Percentiles rank a stretch among this genome's conserved stretches.
phyloP scores from a whole-genome alignment of 2,797 vertebrate genomes.

The Danio choprae region DNA sequence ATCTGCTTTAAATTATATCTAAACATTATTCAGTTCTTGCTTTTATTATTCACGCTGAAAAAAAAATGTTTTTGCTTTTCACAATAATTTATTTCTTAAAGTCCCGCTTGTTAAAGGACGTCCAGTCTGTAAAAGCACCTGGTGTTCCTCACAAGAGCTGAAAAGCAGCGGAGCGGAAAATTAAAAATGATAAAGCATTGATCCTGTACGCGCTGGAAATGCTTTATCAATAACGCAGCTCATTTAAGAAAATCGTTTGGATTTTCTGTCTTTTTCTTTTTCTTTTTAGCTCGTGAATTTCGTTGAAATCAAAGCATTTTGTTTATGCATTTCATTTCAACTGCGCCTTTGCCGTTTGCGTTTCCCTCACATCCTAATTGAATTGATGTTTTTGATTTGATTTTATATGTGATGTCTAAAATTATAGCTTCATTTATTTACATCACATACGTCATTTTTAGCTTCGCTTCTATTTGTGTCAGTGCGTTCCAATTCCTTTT shows the following conservation, averaged over 20 bases:
- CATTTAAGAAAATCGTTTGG: constrained; percentile 43
- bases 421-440: background rate
- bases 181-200: constrained; percentile 59
- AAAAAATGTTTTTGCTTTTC: background rate
- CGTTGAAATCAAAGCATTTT: constrained; percentile 19
- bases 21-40: background rate
- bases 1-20: background rate
- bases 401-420: background rate
- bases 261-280: constrained; percentile 33
- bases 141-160: constrained; percentile 38
- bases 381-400: background rate
- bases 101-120: constrained; percentile 4
- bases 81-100: background rate
- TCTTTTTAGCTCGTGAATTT: constrained; percentile 35
- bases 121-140: constrained; percentile 23
- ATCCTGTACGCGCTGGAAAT: constrained; percentile 42
- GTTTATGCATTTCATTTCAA: constrained; percentile 19
- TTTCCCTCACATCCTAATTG: background rate
- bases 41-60: background rate
- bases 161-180: constrained; percentile 52
- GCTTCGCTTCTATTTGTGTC: background rate
- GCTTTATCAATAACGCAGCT: constrained; percentile 43
- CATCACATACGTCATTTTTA: background rate
- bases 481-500: background rate
- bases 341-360: background rate